Evolutionary conservation across 1,140 invertebrate genomes (phyloP).

Genomic region (Procambarus virginalis): DNA sequence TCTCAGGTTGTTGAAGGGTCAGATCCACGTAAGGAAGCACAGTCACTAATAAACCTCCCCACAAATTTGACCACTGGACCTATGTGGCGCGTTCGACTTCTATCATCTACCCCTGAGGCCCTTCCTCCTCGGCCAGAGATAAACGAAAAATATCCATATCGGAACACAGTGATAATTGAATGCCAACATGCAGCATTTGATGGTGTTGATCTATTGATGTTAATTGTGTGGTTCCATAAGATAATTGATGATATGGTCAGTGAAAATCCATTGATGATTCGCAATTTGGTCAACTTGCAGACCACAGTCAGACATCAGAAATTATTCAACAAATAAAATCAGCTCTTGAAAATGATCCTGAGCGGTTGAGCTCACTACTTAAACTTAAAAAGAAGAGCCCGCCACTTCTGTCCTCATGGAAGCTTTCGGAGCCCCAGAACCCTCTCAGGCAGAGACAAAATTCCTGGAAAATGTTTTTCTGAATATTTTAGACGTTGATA

Average conservation of each 20-base stretch:
- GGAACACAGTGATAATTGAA: background rate
- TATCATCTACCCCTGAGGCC: background rate
- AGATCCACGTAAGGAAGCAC: background rate
- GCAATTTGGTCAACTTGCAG: background rate
- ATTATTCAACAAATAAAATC: background rate
- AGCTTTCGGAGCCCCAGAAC: background rate
- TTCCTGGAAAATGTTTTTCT: background rate
- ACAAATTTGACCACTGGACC: background rate
- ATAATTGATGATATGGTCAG: background rate
- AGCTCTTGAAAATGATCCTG: conserved; percentile 9
- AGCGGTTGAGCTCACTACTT: background rate
- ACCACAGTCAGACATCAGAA: background rate
- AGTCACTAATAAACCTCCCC: background rate
- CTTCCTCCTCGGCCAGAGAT: background rate
- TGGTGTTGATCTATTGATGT: background rate
- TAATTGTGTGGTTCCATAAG: background rate
- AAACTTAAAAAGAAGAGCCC: background rate
- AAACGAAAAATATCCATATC: conserved; percentile 6
- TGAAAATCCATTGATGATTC: background rate
- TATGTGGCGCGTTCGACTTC: background rate
- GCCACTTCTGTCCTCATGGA: background rate
- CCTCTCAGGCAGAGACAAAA: background rate
- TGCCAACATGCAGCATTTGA: background rate
- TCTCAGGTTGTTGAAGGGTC: background rate
- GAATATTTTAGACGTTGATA: background rate